Percentiles rank a stretch among this genome's conserved stretches.
Evolutionary conservation across 1,140 invertebrate species (phyloP).

Genomic region (Ylistrum balloti): DNA sequence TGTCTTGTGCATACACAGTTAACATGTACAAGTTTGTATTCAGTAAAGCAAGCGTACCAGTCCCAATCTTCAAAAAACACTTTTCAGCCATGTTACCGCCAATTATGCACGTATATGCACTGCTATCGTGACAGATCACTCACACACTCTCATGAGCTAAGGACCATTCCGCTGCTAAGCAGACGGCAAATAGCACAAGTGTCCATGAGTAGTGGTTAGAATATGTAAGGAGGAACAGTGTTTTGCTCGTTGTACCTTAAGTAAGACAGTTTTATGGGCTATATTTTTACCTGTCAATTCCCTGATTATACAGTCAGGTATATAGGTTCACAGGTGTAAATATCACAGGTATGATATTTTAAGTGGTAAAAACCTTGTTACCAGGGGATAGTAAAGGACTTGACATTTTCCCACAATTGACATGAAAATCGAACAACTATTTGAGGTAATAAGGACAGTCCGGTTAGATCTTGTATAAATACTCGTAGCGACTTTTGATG

Average conservation of each 20-base stretch:
- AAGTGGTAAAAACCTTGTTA: slow-evolving; percentile 39
- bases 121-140: not conserved
- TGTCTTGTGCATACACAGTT: not conserved
- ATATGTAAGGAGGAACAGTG: not conserved
- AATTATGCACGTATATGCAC: not conserved
- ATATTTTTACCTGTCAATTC: slow-evolving; percentile 8
- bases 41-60: not conserved
- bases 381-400: not conserved
- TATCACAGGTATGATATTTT: slow-evolving; percentile 40
- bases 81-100: not conserved
- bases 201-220: not conserved
- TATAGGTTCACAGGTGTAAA: slow-evolving; percentile 20
- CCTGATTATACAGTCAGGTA: slow-evolving; percentile 33
- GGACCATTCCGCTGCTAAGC: not conserved
- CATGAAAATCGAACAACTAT: slow-evolving; percentile 25
- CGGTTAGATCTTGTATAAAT: not conserved
- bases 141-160: not conserved
- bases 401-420: not conserved
- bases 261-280: slow-evolving; percentile 27
- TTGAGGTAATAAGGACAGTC: not conserved
- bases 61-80: not conserved
- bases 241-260: slow-evolving; percentile 31
- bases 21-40: slow-evolving; percentile 1
- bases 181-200: not conserved
- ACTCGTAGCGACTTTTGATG: slow-evolving; percentile 12